Base-by-base conservation (phyloP, 2,888 invertebrate species). In the Venusia cambrica region DNA sequence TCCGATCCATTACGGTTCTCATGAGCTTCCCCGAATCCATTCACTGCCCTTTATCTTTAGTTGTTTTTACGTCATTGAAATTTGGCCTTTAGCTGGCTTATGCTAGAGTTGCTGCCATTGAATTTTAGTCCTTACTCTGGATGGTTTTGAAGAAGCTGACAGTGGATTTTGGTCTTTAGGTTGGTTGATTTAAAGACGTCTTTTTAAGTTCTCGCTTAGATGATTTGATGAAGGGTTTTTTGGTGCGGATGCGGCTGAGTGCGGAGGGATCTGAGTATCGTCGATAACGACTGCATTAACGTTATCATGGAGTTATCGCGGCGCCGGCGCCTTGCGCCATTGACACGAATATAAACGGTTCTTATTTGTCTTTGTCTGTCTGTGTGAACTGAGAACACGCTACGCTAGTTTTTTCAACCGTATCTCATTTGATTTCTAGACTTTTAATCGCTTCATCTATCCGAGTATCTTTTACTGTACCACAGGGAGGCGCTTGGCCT, bases 221-320 rank as follows among this genome's bases (percentile, higher is more conserved):
- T n/a, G n/a, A n/a, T n/a, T n/a, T n/a, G n/a, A n/a, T n/a, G n/a
- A n/a, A n/a, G n/a, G 51, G 19, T 36, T 51, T 49, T 51, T 41
- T 38, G 38, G 29, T 12, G 19, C 7, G 20, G 25, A 44, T 40
- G 44, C 38, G 43, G 48, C 31, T 44, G 38, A 61, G 55, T 52
- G 56, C 60, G 50, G 62, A 58, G 64, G 46, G 55, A 47, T 64
- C 59, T 41, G 43, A 41, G 54, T 54, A 56, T 61, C 51, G 44
- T 61, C 67, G 81, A 81, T 81, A 81, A 75, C 65, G 67, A 59
- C 59, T 66, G 84, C 84, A 85, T 85, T 85, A 85, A 69, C 65
- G 74, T 77, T 85, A 85, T 83, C 83, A 70, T 61, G 47, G 52
- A 67, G 73, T 73, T 78, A 79, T 80, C 80, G 72, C 53, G 67